Base-by-base conservation (phyloP, 2,113 vertebrate species). In the Neoarius graeffei region DNA sequence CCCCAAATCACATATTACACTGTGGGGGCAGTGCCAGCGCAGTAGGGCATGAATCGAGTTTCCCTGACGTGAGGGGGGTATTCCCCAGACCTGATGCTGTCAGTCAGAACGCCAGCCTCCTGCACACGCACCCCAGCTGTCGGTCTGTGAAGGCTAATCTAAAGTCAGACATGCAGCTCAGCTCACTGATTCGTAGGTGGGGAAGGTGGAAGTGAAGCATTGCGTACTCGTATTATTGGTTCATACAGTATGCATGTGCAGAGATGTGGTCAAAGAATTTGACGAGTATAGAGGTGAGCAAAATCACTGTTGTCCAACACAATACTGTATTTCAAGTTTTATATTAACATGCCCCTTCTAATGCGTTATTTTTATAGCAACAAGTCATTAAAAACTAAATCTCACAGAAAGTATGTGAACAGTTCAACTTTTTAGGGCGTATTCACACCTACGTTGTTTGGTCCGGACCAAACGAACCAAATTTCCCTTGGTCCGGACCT, bases 1-100 rank as follows among this genome's bases (percentile, higher is more conserved):
- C 11, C 27, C 25, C 42, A 42, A 42, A 19, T 10, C 76, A 27
- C 27, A 14, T 19, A 67, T 69, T 67, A 85, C 50, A 57, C 50
- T 56, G 80, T 73, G 27, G 74, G 48, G 73, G 83, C 81, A 64
- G 14, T 88, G 71, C 76, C 62, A 88, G 87, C 57, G 87, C 86
- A 82, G 62, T 87, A 56, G 89, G 84, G 90, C 64, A 88, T 71
- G 88, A 87, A 89, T 94, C 91, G 35, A 52, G 87, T 94, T 94
- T 92, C 89, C 86, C 89, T 89, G 87, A 83, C 71, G 87, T 86
- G 84, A 92, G 66, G 19, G 19, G 90, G 91, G 90, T 88, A 92
- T 91, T 93, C 90, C 93, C 84, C 90, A 48, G 90, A 77, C 66
- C 82, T 88, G 88, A 87, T 76, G 86, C 88, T 90, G 90, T 88